phyloP scores from a whole-genome alignment of 2,797 vertebrate genomes.

The Trichosurus vulpecula region DNA sequence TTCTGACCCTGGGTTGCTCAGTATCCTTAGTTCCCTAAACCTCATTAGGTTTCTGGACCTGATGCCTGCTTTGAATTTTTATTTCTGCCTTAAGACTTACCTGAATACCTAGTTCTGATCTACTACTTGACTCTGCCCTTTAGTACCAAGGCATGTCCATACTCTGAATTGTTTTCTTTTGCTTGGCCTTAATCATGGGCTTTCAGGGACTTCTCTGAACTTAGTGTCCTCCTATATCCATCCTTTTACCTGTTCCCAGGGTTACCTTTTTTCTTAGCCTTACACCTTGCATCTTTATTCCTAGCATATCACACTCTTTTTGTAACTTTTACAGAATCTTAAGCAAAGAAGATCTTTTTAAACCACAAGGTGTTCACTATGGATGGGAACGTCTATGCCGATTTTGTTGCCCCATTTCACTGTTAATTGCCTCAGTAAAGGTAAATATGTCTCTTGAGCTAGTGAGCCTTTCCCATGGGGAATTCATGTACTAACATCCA shows the following conservation, averaged over 20 bases:
- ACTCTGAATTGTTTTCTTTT: not conserved
- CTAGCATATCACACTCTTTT: not conserved
- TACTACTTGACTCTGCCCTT: not conserved
- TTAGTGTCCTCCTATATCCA: not conserved
- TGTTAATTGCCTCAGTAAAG: not conserved
- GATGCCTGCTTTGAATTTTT: not conserved
- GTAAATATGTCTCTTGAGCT: not conserved
- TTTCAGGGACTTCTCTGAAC: not conserved
- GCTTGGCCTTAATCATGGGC: not conserved
- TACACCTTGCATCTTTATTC: not conserved
- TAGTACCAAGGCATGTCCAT: not conserved
- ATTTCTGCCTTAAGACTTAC: not conserved
- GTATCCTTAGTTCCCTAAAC: not conserved
- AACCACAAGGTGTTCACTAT: not conserved
- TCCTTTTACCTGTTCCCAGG: not conserved
- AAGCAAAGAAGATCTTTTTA: not conserved
- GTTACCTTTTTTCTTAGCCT: not conserved
- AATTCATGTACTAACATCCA: not conserved
- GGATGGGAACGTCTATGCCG: not conserved
- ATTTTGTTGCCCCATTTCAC: not conserved
- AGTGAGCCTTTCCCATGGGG: not conserved
- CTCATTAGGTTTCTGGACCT: not conserved
- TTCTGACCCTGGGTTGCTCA: not conserved
- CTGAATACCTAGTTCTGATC: not conserved
- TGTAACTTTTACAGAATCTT: not conserved